Conservation (phyloP, 2,113 vertebrate species). For the Phrynosoma blainvillii region DNA sequence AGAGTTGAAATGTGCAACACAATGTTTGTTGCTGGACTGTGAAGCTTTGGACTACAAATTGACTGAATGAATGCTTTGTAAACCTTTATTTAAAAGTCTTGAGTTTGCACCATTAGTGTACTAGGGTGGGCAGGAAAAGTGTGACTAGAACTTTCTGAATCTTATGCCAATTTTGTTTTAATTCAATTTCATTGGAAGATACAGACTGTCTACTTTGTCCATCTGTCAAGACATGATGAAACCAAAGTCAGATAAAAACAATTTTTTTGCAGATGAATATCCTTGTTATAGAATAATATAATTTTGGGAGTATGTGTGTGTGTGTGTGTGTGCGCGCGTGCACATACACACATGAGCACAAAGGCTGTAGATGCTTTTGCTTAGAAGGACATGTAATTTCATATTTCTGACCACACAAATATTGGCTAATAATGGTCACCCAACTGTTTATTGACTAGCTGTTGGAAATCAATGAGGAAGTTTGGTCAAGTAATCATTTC, state of each 20-base stretch:
- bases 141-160: neutral
- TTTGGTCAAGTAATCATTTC: conserved; percentile 50
- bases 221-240: neutral
- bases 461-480: conserved; percentile 22
- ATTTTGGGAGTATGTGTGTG: conserved; percentile 7
- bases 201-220: neutral
- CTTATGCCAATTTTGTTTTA: neutral
- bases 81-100: neutral
- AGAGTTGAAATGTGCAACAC: neutral
- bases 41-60: neutral
- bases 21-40: neutral
- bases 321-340: neutral
- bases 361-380: conserved; percentile 12
- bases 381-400: conserved; percentile 32
- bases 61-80: neutral
- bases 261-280: neutral
- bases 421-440: neutral
- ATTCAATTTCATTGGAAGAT: neutral
- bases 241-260: neutral
- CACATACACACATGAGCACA: neutral
- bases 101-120: neutral
- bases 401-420: conserved; percentile 30
- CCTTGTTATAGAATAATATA: neutral
- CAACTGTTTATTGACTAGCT: conserved; percentile 11
- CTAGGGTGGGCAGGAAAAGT: no score